These are phyloP conservation scores for Drosophila persimilis DNA, from an alignment of 1,140 invertebrate species.

Conservation along the genomic window DNA sequence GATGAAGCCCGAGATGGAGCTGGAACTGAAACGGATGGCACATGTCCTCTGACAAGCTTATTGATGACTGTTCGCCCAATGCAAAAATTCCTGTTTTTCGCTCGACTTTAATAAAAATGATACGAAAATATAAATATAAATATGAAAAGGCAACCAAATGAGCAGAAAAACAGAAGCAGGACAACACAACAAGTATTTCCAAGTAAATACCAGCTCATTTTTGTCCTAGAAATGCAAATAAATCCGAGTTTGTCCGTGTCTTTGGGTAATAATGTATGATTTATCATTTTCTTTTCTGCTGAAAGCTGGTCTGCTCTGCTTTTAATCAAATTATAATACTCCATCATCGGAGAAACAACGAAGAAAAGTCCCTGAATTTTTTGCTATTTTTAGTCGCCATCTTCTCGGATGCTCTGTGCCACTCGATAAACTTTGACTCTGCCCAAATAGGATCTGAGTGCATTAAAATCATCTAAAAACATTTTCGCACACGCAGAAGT, in stretches of 20 bases:
- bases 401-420: background rate
- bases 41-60: constrained; percentile 36
- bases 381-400: too few relatives aligned
- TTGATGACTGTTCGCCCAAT: constrained; percentile 49
- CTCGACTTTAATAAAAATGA: constrained; percentile 18
- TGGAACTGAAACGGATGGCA: background rate
- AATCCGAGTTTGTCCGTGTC: constrained; percentile 1
- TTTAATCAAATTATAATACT: too few relatives aligned
- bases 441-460: constrained; percentile 37
- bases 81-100: constrained; percentile 8
- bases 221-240: background rate
- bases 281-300: constrained; percentile 6
- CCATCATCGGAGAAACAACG: too few relatives aligned
- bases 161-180: background rate
- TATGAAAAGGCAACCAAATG: background rate
- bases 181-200: constrained; percentile 2
- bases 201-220: constrained; percentile 25
- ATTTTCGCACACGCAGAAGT: constrained; percentile 19
- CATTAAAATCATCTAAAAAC: constrained; percentile 58
- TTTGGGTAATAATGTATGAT: constrained; percentile 19
- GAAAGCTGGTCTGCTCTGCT: too few relatives aligned
- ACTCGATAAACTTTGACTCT: constrained; percentile 33
- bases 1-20: background rate
- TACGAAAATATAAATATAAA: constrained; percentile 5
- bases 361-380: too few relatives aligned